phyloP scores from a whole-genome alignment of 2,888 invertebrate species.

The Plusia festucae region DNA sequence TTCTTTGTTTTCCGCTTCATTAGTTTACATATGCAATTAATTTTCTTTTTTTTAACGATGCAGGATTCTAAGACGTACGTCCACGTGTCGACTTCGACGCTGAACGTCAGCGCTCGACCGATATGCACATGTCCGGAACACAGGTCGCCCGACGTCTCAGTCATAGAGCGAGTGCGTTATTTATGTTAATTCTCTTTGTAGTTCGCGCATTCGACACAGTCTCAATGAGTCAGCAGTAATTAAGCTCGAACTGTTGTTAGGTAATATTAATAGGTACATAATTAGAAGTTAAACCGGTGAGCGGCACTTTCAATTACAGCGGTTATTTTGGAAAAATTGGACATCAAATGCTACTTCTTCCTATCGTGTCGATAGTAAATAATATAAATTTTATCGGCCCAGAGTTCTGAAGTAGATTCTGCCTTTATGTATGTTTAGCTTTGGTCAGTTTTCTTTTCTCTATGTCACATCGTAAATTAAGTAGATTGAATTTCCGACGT shows the following conservation, averaged over 20 bases:
- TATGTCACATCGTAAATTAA: too few species aligned
- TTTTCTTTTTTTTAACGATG: slow-evolving; percentile 16
- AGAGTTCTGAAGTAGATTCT: too few species aligned
- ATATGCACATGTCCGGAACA: slow-evolving; percentile 16
- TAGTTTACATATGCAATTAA: not conserved
- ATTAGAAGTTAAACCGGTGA: not conserved
- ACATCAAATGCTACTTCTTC: too few species aligned
- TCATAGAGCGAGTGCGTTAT: slow-evolving; percentile 68
- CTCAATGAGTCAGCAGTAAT: slow-evolving; percentile 42
- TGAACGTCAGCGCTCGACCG: slow-evolving; percentile 46
- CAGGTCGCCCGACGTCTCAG: slow-evolving; percentile 58
- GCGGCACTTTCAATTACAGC: not conserved
- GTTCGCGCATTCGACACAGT: slow-evolving; percentile 10
- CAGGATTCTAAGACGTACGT: slow-evolving; percentile 20
- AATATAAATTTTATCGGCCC: too few species aligned
- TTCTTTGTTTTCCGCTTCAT: slow-evolving; percentile 25
- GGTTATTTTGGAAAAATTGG: too few species aligned
- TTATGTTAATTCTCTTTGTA: slow-evolving; percentile 25
- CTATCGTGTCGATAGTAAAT: too few species aligned
- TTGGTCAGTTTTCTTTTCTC: too few species aligned
- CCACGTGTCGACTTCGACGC: slow-evolving; percentile 59
- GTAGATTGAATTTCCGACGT: too few species aligned
- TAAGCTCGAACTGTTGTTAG: slow-evolving; percentile 32
- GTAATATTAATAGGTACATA: slow-evolving; percentile 19
- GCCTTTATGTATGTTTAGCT: too few species aligned